Conservation (phyloP, 2,888 invertebrate species). For the Adelognathus sp. region DNA sequence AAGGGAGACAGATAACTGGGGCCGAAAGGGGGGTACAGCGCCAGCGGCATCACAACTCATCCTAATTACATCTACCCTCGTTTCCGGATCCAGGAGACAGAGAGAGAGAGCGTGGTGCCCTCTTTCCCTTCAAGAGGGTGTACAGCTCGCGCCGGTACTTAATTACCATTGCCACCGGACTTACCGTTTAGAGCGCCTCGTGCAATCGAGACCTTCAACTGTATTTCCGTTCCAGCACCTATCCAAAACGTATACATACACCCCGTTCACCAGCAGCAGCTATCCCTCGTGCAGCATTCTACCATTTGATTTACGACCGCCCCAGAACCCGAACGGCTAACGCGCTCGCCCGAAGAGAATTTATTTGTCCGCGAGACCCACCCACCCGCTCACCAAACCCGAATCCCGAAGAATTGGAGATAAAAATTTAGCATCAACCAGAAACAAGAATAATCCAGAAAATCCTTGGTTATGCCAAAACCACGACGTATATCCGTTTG, state of each 20-base stretch:
- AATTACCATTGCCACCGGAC: conserved; percentile 77
- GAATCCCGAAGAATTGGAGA: conserved; percentile 35
- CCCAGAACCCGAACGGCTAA: conserved; percentile 25
- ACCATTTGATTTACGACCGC: conserved; percentile 54
- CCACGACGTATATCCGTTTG: conserved; percentile 13
- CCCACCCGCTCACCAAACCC: background rate
- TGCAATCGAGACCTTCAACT: conserved; percentile 73
- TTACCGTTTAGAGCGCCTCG: conserved; percentile 60
- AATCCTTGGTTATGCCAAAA: conserved; percentile 30
- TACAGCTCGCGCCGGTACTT: conserved; percentile 67
- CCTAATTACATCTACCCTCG: conserved; percentile 78
- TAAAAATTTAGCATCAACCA: conserved; percentile 38
- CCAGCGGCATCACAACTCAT: conserved; percentile 74
- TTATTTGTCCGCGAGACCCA: conserved; percentile 44
- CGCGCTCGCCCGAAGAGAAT: conserved; percentile 43
- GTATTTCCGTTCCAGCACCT: conserved; percentile 67
- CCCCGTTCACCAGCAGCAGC: conserved; percentile 10
- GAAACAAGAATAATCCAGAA: conserved; percentile 6
- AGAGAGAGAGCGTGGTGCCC: conserved; percentile 37
- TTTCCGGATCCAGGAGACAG: conserved; percentile 71
- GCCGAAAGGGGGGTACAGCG: conserved; percentile 21
- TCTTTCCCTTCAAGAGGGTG: conserved; percentile 71
- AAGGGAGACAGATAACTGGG: conserved; percentile 37
- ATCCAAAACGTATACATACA: conserved; percentile 4
- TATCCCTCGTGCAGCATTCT: background rate